Percentiles rank a stretch among this genome's conserved stretches.
Conservation (phyloP, 2,888 invertebrate species). For the Pseudanteris insignis region DNA sequence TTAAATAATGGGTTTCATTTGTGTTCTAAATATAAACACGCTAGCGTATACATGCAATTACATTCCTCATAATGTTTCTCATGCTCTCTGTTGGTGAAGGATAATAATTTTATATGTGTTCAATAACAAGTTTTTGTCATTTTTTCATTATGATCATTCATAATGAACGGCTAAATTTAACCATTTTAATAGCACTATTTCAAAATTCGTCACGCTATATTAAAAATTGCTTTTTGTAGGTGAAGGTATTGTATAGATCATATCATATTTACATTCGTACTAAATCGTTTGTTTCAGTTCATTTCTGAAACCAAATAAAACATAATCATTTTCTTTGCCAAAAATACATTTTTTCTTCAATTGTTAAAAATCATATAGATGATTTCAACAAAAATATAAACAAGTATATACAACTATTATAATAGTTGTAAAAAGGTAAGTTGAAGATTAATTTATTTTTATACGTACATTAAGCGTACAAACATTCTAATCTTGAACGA, state of each 20-base stretch:
- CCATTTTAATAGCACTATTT: constrained; percentile 17
- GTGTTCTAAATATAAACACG: constrained; percentile 1
- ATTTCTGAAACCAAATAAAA: no score
- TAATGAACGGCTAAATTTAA: constrained; percentile 7
- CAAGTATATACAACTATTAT: no score
- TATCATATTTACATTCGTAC: no score
- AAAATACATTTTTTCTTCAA: not conserved
- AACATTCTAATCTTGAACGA: no score
- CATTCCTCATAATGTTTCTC: constrained; percentile 31
- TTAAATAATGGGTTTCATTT: no score
- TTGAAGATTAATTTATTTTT: no score
- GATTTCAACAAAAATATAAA: no score
- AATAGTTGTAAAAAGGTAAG: no score
- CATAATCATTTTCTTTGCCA: not conserved
- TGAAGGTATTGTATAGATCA: constrained; percentile 20
- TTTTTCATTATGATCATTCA: constrained; percentile 3
- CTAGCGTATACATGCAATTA: constrained; percentile 33
- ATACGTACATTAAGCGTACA: no score
- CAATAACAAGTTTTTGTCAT: not conserved
- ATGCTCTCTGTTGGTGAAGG: constrained; percentile 46
- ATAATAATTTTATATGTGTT: constrained; percentile 32
- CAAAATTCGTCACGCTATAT: constrained; percentile 14
- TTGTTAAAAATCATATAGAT: not conserved
- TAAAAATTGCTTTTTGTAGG: constrained; percentile 19
- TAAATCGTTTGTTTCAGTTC: no score